Percentiles rank a stretch among this genome's conserved stretches.
Evolutionary conservation across 2,888 invertebrate genomes (phyloP).

Genomic region (Agrenia bidenticulata): DNA sequence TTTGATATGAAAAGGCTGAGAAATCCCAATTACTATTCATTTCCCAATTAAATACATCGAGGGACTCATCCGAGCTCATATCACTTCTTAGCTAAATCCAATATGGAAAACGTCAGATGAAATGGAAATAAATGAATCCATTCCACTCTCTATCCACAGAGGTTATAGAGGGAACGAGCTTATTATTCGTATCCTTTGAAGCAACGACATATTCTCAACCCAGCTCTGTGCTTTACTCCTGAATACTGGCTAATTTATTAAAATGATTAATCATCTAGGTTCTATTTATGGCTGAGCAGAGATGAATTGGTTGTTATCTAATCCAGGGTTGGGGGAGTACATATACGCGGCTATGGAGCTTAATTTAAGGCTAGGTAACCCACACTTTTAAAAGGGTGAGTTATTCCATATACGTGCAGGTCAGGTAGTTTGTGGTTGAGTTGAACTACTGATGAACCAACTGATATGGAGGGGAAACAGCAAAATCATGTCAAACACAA

Average conservation of each 20-base stretch:
- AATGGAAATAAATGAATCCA: slow-evolving; percentile 2
- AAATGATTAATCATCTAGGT: slow-evolving; percentile 12
- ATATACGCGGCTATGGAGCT: not conserved
- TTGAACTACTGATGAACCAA: slow-evolving; percentile 1
- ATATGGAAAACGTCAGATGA: slow-evolving; percentile 8
- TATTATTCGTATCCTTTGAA: no score
- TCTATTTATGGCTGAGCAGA: slow-evolving; percentile 5
- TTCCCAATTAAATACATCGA: no score
- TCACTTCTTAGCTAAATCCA: not conserved
- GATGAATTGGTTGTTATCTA: slow-evolving; percentile 15
- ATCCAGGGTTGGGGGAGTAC: not conserved
- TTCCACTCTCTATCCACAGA: no score
- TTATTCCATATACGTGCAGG: slow-evolving; percentile 1
- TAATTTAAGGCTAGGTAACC: no score
- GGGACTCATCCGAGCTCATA: no score
- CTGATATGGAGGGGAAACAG: not conserved
- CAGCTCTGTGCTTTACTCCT: not conserved
- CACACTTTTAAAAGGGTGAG: not conserved
- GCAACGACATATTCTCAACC: no score
- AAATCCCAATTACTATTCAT: no score
- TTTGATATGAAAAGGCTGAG: no score
- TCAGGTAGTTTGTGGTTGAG: slow-evolving; percentile 7
- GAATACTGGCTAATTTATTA: slow-evolving; percentile 11
- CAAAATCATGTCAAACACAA: slow-evolving; percentile 27
- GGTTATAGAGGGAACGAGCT: no score